A percentile compares a stretch with the other conserved stretches of the same genome.
phyloP scores from a whole-genome alignment of 1,140 invertebrate genomes.

The Charaxes varanes region DNA sequence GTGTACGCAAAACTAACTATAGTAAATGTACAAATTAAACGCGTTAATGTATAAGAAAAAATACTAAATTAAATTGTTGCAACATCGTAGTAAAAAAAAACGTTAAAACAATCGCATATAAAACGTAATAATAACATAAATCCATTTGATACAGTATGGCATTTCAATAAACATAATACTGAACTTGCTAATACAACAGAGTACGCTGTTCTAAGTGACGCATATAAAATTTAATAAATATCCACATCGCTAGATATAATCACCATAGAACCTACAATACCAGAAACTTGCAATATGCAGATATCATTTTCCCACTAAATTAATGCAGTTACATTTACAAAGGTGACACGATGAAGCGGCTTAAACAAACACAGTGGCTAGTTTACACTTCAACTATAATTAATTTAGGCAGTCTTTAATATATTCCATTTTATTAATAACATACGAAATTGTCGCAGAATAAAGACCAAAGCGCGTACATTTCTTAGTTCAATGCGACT shows the following conservation, averaged over 20 bases:
- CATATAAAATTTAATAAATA: constrained; percentile 28
- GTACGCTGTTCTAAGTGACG: constrained; percentile 39
- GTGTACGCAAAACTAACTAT: constrained; percentile 45
- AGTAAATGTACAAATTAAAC: constrained; percentile 37
- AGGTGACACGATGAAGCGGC: constrained; percentile 10
- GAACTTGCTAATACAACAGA: constrained; percentile 69
- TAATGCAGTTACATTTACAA: constrained; percentile 14
- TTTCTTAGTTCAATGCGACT: too few relatives aligned
- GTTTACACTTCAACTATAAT: constrained; percentile 58
- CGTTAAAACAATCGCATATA: constrained; percentile 45
- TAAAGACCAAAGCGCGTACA: constrained; percentile 20
- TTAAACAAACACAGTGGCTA: constrained; percentile 42
- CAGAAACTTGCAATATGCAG: constrained; percentile 16
- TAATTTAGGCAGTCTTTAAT: constrained; percentile 72
- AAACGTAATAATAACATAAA: constrained; percentile 52
- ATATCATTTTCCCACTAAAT: constrained; percentile 14
- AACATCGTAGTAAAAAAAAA: constrained; percentile 43
- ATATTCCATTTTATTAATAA: constrained; percentile 60
- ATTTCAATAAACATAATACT: constrained; percentile 68
- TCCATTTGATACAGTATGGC: constrained; percentile 69
- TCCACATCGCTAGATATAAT: constrained; percentile 24
- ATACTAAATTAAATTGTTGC: constrained; percentile 54
- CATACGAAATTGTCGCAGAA: constrained; percentile 49
- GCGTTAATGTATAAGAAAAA: constrained; percentile 36
- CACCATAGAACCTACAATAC: constrained; percentile 13